phyloP scores from a whole-genome alignment of 1,140 invertebrate species.

The Doryteuthis pealeii region DNA sequence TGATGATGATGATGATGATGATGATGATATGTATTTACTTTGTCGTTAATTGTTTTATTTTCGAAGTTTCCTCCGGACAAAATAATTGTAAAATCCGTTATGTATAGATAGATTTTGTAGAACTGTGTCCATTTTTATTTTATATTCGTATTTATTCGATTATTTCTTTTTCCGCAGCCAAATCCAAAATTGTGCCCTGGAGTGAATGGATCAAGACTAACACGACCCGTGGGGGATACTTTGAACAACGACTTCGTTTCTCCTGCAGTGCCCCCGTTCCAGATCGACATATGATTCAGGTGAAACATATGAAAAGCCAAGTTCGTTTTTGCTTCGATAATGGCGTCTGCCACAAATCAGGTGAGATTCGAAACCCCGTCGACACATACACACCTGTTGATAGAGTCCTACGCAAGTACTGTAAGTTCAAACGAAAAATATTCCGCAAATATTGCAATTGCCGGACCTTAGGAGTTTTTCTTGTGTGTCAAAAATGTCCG shows the following conservation, averaged over 20 bases:
- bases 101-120: too few relatives aligned
- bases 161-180: constrained; percentile 29
- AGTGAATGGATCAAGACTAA: constrained; percentile 73
- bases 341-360: constrained; percentile 50
- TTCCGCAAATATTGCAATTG: constrained; percentile 53
- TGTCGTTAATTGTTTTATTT: too few relatives aligned
- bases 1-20: too few relatives aligned
- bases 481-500: constrained; percentile 50
- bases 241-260: constrained; percentile 76
- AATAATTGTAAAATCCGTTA: too few relatives aligned
- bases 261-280: constrained; percentile 75
- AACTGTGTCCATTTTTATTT: neutral
- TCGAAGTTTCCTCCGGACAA: too few relatives aligned
- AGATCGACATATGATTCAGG: constrained; percentile 66
- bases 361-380: constrained; percentile 40
- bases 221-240: constrained; percentile 64
- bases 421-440: constrained; percentile 40
- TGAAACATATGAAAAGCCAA: constrained; percentile 75
- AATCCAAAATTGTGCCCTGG: constrained; percentile 63
- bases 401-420: constrained; percentile 46
- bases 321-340: constrained; percentile 73
- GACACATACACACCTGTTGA: constrained; percentile 47
- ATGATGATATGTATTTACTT: too few relatives aligned
- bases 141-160: neutral
- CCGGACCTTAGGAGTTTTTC: constrained; percentile 53